These are phyloP conservation scores for Cotesia glomerata DNA, from an alignment of 1,140 invertebrate genomes.

Conservation along the genomic window DNA sequence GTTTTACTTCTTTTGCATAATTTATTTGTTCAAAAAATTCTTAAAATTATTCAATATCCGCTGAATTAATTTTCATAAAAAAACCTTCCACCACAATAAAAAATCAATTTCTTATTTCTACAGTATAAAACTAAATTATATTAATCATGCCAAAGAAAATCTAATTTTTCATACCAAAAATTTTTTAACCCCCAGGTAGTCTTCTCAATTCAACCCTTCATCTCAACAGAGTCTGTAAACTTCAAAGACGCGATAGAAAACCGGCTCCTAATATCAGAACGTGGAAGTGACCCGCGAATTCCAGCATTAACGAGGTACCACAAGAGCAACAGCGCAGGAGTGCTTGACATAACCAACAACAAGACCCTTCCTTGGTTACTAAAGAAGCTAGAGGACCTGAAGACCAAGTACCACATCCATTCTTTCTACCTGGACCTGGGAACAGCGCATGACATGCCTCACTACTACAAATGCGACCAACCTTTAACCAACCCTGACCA, in stretches of 20 bases:
- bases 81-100: too few relatives aligned
- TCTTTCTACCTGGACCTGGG: conserved; percentile 91
- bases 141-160: too few relatives aligned
- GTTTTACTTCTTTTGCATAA: too few relatives aligned
- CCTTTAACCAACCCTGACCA: conserved; percentile 79
- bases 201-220: conserved; percentile 84
- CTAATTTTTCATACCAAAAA: too few relatives aligned
- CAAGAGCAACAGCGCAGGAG: conserved; percentile 76
- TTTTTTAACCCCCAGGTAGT: conserved; percentile 63
- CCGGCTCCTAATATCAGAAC: conserved; percentile 73
- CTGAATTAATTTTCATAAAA: too few relatives aligned
- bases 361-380: conserved; percentile 80
- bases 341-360: conserved; percentile 85
- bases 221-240: conserved; percentile 82
- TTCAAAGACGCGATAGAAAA: conserved; percentile 79
- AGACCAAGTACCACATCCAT: conserved; percentile 79
- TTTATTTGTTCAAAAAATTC: too few relatives aligned
- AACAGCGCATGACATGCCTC: conserved; percentile 84
- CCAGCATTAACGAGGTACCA: conserved; percentile 79
- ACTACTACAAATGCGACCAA: conserved; percentile 80
- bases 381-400: conserved; percentile 73
- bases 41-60: too few relatives aligned
- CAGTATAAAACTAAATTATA: too few relatives aligned
- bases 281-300: conserved; percentile 74
- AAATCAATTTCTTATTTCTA: too few relatives aligned